Evolutionary conservation across 2,797 vertebrate species (phyloP).

Genomic region (Bovichtus variegatus): DNA sequence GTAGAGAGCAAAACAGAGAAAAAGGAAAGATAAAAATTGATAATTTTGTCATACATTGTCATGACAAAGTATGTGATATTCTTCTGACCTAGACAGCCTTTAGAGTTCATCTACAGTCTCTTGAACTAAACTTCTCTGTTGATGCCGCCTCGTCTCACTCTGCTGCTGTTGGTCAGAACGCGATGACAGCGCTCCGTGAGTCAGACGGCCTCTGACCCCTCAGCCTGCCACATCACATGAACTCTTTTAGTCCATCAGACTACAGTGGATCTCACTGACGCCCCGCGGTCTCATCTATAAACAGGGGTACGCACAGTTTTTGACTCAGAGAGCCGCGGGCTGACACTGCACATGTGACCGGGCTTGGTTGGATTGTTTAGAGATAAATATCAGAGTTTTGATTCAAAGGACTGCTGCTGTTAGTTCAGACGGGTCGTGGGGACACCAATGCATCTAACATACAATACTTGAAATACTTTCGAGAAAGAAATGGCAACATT

Average conservation of each 20-base stretch:
- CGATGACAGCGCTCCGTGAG: conserved; percentile 33
- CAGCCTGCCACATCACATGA: conserved; percentile 50
- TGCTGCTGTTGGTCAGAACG: conserved; percentile 23
- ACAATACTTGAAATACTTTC: no score
- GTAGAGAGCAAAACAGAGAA: neutral
- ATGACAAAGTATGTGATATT: neutral
- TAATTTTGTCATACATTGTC: no score
- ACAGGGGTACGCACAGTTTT: conserved; percentile 18
- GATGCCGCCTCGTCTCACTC: neutral
- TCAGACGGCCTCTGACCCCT: conserved; percentile 26
- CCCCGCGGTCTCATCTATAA: conserved; percentile 14
- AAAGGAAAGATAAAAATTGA: neutral
- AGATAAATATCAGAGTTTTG: neutral
- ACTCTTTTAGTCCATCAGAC: conserved; percentile 22
- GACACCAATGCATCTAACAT: neutral
- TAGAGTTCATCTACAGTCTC: neutral
- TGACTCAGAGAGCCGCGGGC: neutral
- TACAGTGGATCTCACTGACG: conserved; percentile 4
- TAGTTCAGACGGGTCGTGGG: neutral
- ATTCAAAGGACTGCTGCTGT: neutral
- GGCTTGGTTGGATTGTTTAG: neutral
- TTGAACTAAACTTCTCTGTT: neutral
- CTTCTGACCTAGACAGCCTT: neutral
- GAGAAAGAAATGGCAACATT: neutral
- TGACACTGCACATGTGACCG: neutral